phyloP scores from a whole-genome alignment of 53 echinoderm and acorn worm genomes.

The Zoroaster sp. region DNA sequence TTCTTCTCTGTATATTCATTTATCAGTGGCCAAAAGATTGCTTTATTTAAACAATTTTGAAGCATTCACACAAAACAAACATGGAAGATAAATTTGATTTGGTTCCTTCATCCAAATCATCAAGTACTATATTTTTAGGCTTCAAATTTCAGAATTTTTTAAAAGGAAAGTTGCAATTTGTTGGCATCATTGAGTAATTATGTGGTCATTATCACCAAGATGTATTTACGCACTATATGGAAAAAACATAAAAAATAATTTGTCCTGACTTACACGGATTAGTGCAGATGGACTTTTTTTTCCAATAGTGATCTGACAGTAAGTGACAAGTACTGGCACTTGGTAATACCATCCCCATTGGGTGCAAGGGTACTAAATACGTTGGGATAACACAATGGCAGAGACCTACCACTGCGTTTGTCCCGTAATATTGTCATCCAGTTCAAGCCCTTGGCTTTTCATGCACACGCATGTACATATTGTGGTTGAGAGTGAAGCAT shows the following conservation, averaged over 20 bases:
- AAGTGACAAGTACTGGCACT: not conserved
- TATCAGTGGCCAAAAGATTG: not conserved
- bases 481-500: not conserved
- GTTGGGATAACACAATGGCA: not conserved
- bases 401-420: not conserved
- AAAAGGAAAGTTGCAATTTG: not conserved
- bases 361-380: constrained; percentile 11
- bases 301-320: not conserved
- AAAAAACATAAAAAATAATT: not conserved
- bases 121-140: constrained; percentile 26
- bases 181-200: not conserved
- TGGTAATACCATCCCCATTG: constrained; percentile 40
- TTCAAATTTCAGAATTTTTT: not conserved
- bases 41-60: not conserved
- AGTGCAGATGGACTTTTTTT: not conserved
- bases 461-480: constrained; percentile 7
- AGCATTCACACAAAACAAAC: constrained; percentile 18
- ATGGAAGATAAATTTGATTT: not conserved
- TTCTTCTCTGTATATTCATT: constrained; percentile 27
- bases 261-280: not conserved
- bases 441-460: constrained; percentile 9
- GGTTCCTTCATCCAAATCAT: not conserved
- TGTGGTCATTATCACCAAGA: constrained; percentile 15
- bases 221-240: not conserved
- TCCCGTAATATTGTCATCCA: constrained; percentile 7